Evolutionary conservation across 1,140 invertebrate genomes (phyloP).

Genomic region (Bathynomus jamesi): DNA sequence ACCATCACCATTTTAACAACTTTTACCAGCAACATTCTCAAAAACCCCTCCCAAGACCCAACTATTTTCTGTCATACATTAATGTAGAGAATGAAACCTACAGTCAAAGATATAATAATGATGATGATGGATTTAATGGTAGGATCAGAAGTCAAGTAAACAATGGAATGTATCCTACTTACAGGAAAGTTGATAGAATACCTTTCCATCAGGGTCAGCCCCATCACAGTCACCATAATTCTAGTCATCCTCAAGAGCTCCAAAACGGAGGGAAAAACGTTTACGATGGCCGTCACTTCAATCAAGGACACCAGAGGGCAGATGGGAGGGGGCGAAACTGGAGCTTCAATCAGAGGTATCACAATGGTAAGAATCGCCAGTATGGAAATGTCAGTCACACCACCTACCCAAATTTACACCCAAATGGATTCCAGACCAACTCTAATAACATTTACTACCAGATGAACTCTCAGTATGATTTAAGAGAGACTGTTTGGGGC

Average conservation of each 20-base stretch:
- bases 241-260: not conserved
- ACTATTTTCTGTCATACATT: not conserved
- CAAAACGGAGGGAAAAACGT: not conserved
- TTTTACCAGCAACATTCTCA: slow-evolving; percentile 8
- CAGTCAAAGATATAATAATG: slow-evolving; percentile 6
- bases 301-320: not conserved
- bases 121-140: not conserved
- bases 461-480: not conserved
- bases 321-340: not conserved
- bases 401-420: not conserved
- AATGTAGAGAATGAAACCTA: not conserved
- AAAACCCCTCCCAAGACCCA: slow-evolving; percentile 7
- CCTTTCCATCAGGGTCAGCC: not conserved
- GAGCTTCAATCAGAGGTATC: slow-evolving; percentile 10
- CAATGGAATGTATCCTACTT: not conserved
- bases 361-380: not conserved
- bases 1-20: not conserved
- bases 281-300: not conserved
- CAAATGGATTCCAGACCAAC: slow-evolving; percentile 17
- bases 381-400: slow-evolving; percentile 6
- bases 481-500: slow-evolving; percentile 2
- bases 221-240: not conserved
- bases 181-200: not conserved
- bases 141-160: not conserved
- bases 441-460: slow-evolving; percentile 8